Percentiles rank a stretch among this genome's conserved stretches.
These are phyloP conservation scores for Platycheirus albimanus DNA, from an alignment of 2,888 invertebrate genomes.

Conservation along the genomic window DNA sequence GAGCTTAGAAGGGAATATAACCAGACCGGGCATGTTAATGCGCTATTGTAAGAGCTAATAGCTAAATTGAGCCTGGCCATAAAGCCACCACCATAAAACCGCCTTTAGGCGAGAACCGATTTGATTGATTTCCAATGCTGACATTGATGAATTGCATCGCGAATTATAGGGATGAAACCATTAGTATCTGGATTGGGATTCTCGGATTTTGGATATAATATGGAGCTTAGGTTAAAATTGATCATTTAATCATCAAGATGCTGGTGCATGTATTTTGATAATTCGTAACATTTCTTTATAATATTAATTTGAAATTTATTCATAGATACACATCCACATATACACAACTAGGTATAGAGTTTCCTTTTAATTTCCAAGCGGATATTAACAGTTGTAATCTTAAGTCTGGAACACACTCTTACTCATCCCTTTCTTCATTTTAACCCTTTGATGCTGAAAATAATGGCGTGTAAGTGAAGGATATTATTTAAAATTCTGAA, in stretches of 20 bases:
- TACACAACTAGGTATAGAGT: too few relatives aligned
- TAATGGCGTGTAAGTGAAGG: neutral
- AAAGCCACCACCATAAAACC: slow-evolving; percentile 59
- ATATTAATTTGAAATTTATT: slow-evolving; percentile 18
- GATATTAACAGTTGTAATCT: slow-evolving; percentile 65
- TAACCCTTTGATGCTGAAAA: neutral
- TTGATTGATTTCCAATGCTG: slow-evolving; percentile 70
- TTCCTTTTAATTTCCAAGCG: slow-evolving; percentile 53
- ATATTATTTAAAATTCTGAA: slow-evolving; percentile 31
- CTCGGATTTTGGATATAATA: neutral
- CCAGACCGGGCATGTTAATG: slow-evolving; percentile 62
- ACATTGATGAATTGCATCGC: slow-evolving; percentile 72
- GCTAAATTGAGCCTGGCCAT: slow-evolving; percentile 62
- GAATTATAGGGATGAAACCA: slow-evolving; percentile 44
- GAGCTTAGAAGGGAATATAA: too few relatives aligned
- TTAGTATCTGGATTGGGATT: neutral
- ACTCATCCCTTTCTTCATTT: neutral
- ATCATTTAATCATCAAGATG: slow-evolving; percentile 58
- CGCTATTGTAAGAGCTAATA: slow-evolving; percentile 72
- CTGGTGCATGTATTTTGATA: slow-evolving; percentile 10
- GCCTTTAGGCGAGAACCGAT: slow-evolving; percentile 72
- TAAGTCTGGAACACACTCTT: slow-evolving; percentile 6
- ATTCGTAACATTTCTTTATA: neutral
- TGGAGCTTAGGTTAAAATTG: slow-evolving; percentile 33
- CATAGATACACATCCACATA: too few relatives aligned